These are phyloP conservation scores for Diplosoma virens DNA, from an alignment of 23 tunicate genomes.

Conservation along the genomic window DNA sequence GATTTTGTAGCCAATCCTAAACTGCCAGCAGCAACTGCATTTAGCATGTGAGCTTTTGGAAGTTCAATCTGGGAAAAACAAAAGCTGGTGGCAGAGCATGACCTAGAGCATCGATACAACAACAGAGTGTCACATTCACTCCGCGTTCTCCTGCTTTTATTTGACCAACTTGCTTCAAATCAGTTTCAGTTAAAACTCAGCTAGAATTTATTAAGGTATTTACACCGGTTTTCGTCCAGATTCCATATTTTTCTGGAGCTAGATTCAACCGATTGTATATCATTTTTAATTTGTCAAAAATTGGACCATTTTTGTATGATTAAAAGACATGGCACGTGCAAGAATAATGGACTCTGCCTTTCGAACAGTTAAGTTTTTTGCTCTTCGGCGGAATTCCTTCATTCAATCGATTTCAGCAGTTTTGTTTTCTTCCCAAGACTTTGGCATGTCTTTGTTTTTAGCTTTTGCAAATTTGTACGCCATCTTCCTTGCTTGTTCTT, in stretches of 20 bases:
- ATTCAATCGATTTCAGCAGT: slow-evolving; percentile 44
- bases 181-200: slow-evolving; percentile 6
- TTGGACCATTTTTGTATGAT: not conserved
- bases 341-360: slow-evolving; percentile 35
- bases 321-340: slow-evolving; percentile 44
- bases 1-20: slow-evolving; percentile 19
- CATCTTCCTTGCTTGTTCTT: slow-evolving; percentile 13
- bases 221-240: slow-evolving; percentile 44
- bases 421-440: slow-evolving; percentile 16
- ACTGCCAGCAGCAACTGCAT: slow-evolving; percentile 24
- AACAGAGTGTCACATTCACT: slow-evolving; percentile 33
- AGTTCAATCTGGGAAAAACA: slow-evolving; percentile 14
- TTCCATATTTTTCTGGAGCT: slow-evolving; percentile 10
- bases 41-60: not conserved
- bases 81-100: slow-evolving; percentile 24
- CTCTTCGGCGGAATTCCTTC: slow-evolving; percentile 35
- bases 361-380: slow-evolving; percentile 12
- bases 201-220: slow-evolving; percentile 19
- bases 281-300: slow-evolving; percentile 35
- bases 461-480: slow-evolving; percentile 31
- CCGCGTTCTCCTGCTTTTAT: slow-evolving; percentile 38
- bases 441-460: slow-evolving; percentile 30
- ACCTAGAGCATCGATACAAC: slow-evolving; percentile 41
- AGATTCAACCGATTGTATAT: not conserved
- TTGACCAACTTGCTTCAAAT: slow-evolving; percentile 36